Conservation (phyloP, 2,797 vertebrate genomes). For the Bradypus variegatus region DNA sequence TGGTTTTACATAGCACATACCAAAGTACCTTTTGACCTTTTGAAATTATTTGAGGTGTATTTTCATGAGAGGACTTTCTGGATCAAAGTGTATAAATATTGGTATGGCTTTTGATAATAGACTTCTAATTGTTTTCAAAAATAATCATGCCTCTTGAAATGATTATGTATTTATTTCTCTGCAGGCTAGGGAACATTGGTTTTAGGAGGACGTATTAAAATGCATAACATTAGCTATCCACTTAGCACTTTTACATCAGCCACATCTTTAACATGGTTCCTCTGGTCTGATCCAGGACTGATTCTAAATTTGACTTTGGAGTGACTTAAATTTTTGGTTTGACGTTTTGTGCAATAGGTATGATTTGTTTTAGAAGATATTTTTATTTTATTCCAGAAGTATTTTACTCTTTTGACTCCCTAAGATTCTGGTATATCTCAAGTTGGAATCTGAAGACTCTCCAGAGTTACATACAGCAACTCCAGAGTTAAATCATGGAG, state of each 20-base stretch:
- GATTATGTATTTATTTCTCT: neutral
- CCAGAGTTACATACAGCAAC: neutral
- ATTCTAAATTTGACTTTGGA: neutral
- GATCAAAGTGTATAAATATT: neutral
- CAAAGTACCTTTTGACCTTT: neutral
- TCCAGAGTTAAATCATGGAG: neutral
- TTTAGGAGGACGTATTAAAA: neutral
- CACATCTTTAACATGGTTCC: neutral
- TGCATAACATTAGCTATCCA: neutral
- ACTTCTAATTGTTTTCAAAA: conserved; percentile 10
- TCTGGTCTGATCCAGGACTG: neutral
- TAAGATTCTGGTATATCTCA: neutral
- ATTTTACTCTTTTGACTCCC: neutral
- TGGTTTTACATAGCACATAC: neutral
- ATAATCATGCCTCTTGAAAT: neutral
- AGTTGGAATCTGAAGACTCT: neutral
- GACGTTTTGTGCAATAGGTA: neutral
- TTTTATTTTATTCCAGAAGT: conserved; percentile 6
- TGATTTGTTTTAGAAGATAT: neutral
- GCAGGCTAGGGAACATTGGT: neutral
- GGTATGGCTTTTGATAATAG: neutral
- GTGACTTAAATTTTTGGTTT: neutral
- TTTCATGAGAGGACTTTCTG: neutral
- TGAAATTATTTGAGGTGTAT: neutral
- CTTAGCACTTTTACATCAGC: neutral